Percentiles rank a stretch among this genome's conserved stretches.
These are phyloP conservation scores for Chorisops tibialis DNA, from an alignment of 2,888 invertebrate genomes.

Conservation along the genomic window DNA sequence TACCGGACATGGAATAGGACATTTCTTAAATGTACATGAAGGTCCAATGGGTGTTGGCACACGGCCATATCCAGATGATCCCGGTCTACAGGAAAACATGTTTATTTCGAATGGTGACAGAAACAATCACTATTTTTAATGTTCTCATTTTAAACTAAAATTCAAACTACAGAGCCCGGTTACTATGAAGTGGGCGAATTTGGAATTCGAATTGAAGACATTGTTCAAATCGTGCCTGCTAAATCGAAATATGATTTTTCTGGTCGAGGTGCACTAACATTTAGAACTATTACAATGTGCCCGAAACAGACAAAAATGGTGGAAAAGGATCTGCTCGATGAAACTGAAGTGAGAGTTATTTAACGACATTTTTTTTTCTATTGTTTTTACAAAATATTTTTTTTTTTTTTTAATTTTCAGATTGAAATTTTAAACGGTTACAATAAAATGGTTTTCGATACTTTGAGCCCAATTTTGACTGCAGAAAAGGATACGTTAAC, in stretches of 20 bases:
- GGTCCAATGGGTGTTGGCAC: conserved; percentile 74
- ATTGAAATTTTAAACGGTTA: conserved; percentile 71
- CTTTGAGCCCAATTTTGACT: conserved; percentile 68
- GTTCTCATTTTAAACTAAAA: neutral
- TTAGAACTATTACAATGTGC: conserved; percentile 84
- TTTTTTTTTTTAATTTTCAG: conserved; percentile 18
- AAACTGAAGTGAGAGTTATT: conserved; percentile 64
- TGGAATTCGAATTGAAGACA: conserved; percentile 84
- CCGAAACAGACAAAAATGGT: conserved; percentile 87
- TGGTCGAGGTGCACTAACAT: conserved; percentile 75
- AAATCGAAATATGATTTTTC: conserved; percentile 58
- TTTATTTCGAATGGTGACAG: conserved; percentile 62
- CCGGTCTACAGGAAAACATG: conserved; percentile 68
- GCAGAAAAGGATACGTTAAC: conserved; percentile 64
- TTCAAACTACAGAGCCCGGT: conserved; percentile 69
- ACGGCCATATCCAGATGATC: conserved; percentile 61
- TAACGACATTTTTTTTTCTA: neutral
- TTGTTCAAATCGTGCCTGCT: conserved; percentile 68
- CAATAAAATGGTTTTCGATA: conserved; percentile 68
- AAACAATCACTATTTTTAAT: neutral
- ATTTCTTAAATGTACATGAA: conserved; percentile 87
- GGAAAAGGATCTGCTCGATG: conserved; percentile 69
- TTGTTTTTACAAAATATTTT: too few relatives aligned
- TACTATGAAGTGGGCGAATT: conserved; percentile 83
- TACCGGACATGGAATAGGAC: conserved; percentile 88